A percentile compares a stretch with the other conserved stretches of the same genome.
phyloP scores from a whole-genome alignment of 1,140 invertebrate genomes.

The Drosophila gunungcola region DNA sequence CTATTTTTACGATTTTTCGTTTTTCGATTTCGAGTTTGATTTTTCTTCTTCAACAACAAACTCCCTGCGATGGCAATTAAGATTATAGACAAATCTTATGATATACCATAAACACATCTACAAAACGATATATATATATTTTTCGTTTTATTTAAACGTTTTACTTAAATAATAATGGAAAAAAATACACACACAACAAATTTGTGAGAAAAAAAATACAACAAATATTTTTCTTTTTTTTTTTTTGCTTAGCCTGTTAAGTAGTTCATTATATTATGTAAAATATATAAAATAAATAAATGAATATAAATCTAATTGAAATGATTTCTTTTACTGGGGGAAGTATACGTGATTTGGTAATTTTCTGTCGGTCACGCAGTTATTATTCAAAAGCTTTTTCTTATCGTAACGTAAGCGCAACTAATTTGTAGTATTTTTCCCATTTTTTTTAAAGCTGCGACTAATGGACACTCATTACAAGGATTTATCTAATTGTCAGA shows the following conservation, averaged over 20 bases:
- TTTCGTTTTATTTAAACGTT: constrained; percentile 70
- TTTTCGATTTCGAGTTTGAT: constrained; percentile 35
- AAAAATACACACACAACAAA: constrained; percentile 44
- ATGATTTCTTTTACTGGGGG: not conserved
- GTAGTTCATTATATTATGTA: constrained; percentile 83
- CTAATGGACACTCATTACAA: constrained; percentile 1
- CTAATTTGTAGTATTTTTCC: not conserved
- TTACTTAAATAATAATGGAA: constrained; percentile 57
- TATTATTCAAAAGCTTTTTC: constrained; percentile 8
- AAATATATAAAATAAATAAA: constrained; percentile 80
- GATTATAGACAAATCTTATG: constrained; percentile 21
- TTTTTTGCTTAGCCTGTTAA: constrained; percentile 73
- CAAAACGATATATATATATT: constrained; percentile 42
- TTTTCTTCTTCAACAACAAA: constrained; percentile 29
- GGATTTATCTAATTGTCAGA: not conserved
- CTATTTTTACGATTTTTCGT: constrained; percentile 41
- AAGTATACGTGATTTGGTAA: constrained; percentile 1
- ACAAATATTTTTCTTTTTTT: constrained; percentile 51
- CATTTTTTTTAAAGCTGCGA: too few relatives aligned
- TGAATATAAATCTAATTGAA: constrained; percentile 70
- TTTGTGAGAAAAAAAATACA: constrained; percentile 52
- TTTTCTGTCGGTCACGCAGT: constrained; percentile 10
- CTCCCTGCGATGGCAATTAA: constrained; percentile 37
- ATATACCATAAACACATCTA: constrained; percentile 26
- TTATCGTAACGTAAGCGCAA: constrained; percentile 7